phyloP scores from a whole-genome alignment of 2,888 invertebrate species.

The Acrobasis consociella region DNA sequence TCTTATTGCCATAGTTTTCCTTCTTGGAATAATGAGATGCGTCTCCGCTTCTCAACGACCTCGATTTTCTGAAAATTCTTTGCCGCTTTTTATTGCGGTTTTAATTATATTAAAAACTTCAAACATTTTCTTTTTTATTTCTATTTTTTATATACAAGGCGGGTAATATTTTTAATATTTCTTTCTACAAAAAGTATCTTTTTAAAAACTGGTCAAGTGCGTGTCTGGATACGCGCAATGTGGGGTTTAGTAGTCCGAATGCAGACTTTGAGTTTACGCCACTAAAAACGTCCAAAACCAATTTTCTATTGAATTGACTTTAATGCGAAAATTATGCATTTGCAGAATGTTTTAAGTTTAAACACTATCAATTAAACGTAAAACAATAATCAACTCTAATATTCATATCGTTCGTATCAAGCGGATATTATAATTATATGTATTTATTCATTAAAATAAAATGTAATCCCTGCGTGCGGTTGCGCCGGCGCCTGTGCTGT shows the following conservation, averaged over 20 bases:
- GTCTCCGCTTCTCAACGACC: conserved; percentile 7
- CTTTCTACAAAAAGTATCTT: no score
- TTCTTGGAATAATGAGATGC: conserved; percentile 27
- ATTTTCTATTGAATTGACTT: no score
- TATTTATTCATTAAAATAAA: conserved; percentile 21
- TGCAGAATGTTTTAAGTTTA: no score
- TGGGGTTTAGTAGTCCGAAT: no score
- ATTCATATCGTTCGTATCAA: neutral
- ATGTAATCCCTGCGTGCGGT: conserved; percentile 30
- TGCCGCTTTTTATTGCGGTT: conserved; percentile 1
- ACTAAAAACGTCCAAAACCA: no score
- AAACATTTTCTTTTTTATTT: neutral
- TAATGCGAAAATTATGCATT: no score
- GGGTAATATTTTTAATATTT: no score
- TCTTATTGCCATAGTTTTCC: conserved; percentile 28
- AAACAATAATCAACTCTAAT: neutral
- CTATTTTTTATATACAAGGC: no score
- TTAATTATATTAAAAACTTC: conserved; percentile 13
- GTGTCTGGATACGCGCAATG: no score
- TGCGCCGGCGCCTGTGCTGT: conserved; percentile 36
- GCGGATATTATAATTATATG: neutral
- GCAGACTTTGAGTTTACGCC: no score
- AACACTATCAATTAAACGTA: no score
- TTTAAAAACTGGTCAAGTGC: no score
- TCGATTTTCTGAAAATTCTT: conserved; percentile 20